Conservation (phyloP, 2,888 invertebrate genomes). For the Polietes domitor region DNA sequence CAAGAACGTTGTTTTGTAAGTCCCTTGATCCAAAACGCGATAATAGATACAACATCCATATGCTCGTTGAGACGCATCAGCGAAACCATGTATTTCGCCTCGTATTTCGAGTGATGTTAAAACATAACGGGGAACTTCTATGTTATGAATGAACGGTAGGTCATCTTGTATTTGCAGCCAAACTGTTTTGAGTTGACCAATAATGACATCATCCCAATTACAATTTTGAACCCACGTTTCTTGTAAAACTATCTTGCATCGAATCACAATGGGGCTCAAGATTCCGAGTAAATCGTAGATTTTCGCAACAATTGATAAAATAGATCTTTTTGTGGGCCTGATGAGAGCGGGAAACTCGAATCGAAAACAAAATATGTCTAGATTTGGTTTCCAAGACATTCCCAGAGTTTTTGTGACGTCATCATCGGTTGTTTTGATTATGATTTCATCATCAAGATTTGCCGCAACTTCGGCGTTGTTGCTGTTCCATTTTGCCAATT, state of each 20-base stretch:
- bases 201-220: slow-evolving; percentile 44
- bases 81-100: slow-evolving; percentile 32
- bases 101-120: background rate
- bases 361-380: slow-evolving; percentile 35
- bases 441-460: background rate
- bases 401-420: slow-evolving; percentile 33
- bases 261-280: slow-evolving; percentile 53
- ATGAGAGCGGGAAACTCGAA: slow-evolving; percentile 41
- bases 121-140: slow-evolving; percentile 33
- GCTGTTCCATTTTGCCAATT: slow-evolving; percentile 33
- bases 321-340: slow-evolving; percentile 24
- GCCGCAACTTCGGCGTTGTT: background rate
- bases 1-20: slow-evolving; percentile 7
- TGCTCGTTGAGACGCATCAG: slow-evolving; percentile 23
- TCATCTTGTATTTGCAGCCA: slow-evolving; percentile 6
- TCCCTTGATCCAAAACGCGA: background rate
- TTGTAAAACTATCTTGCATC: slow-evolving; percentile 64
- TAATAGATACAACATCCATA: slow-evolving; percentile 44
- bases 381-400: slow-evolving; percentile 13
- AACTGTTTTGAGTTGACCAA: background rate
- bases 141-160: background rate
- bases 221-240: slow-evolving; percentile 58
- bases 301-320: slow-evolving; percentile 39
- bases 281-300: slow-evolving; percentile 56
- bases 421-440: background rate